phyloP scores from a whole-genome alignment of 2,888 invertebrate species.

The Melanostoma scalare region DNA sequence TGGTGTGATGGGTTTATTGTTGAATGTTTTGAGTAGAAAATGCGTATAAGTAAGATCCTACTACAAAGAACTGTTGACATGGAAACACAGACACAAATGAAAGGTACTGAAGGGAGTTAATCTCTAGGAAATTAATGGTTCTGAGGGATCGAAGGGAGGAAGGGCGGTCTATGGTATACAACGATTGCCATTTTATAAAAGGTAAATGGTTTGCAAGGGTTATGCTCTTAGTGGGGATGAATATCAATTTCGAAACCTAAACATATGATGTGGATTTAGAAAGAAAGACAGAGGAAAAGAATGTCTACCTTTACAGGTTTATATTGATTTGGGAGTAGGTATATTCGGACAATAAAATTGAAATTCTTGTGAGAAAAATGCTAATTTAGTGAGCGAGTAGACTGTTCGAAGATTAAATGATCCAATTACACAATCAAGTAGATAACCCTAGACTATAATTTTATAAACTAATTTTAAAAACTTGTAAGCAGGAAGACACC shows the following conservation, averaged over 20 bases:
- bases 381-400: too few species aligned
- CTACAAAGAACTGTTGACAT: slow-evolving; percentile 32
- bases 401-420: too few species aligned
- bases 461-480: too few species aligned
- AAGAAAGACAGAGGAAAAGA: too few species aligned
- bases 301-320: too few species aligned
- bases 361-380: too few species aligned
- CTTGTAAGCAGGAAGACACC: too few species aligned
- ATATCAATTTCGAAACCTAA: slow-evolving; percentile 46
- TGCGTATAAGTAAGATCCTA: slow-evolving; percentile 9
- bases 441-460: too few species aligned
- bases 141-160: slow-evolving; percentile 42
- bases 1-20: slow-evolving; percentile 52
- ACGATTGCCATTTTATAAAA: neutral
- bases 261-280: neutral
- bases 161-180: slow-evolving; percentile 32
- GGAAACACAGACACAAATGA: slow-evolving; percentile 7
- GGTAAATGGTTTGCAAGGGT: slow-evolving; percentile 43
- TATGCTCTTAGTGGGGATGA: slow-evolving; percentile 18
- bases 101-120: slow-evolving; percentile 14
- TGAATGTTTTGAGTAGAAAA: slow-evolving; percentile 13
- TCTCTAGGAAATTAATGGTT: slow-evolving; percentile 55
- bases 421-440: too few species aligned
- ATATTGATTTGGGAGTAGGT: too few species aligned
- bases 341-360: too few species aligned